Conservation (phyloP, 2,888 invertebrate genomes). For the Silvanus unidentatus region DNA sequence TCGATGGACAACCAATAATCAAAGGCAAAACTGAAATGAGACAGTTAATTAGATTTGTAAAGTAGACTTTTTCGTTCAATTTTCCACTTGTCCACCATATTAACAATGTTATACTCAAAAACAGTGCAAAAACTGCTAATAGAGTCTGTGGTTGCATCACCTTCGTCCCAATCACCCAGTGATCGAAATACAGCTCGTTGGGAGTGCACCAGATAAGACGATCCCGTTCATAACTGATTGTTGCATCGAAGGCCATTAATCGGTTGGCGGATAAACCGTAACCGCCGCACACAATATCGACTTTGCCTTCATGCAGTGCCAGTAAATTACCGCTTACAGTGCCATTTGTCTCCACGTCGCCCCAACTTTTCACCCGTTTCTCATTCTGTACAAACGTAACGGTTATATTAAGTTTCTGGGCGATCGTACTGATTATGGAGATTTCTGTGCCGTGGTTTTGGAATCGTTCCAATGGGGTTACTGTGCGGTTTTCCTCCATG, state of each 20-base stretch:
- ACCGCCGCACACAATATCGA: conserved; percentile 37
- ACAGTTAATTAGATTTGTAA: conserved; percentile 13
- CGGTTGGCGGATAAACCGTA: conserved; percentile 32
- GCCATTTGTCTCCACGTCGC: conserved; percentile 24
- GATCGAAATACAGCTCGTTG: conserved; percentile 16
- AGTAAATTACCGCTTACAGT: conserved; percentile 29
- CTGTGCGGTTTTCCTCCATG: conserved; percentile 16
- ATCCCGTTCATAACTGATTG: conserved; percentile 35
- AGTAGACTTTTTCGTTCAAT: conserved; percentile 9
- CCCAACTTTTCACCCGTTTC: conserved; percentile 8
- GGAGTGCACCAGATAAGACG: conserved; percentile 38
- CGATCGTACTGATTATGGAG: conserved; percentile 23
- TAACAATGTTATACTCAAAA: conserved; percentile 6
- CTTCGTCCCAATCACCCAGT: too few relatives aligned
- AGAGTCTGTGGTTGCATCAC: too few relatives aligned
- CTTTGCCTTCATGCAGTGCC: conserved; percentile 25
- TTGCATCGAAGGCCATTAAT: conserved; percentile 32
- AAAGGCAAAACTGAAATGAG: conserved; percentile 23
- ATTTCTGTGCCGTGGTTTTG: conserved; percentile 22
- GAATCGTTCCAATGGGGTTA: conserved; percentile 8
- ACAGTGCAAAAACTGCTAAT: too few relatives aligned
- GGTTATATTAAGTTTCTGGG: conserved; percentile 20
- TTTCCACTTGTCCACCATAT: conserved; percentile 13
- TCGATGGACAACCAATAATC: conserved; percentile 23
- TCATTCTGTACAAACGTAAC: conserved; percentile 14